Percentiles rank a stretch among this genome's conserved stretches.
phyloP scores from a whole-genome alignment of 2,113 vertebrate species.

The Fulmarus glacialis region DNA sequence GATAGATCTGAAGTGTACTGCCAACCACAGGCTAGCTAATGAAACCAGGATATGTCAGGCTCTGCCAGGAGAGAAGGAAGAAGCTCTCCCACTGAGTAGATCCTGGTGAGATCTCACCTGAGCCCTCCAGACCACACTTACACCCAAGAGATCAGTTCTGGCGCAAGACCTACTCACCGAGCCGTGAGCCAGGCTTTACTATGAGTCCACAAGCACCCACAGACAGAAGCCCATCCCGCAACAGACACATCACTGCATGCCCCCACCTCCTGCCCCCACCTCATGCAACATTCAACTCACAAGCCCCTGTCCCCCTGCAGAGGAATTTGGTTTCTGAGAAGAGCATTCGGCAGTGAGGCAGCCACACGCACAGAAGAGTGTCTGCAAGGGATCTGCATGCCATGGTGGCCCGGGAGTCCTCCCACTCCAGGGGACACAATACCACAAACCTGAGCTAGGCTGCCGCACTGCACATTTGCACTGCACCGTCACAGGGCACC shows the following conservation, averaged over 20 bases:
- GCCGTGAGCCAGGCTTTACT: background rate
- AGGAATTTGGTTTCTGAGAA: background rate
- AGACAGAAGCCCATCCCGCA: background rate
- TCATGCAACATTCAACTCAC: fast-evolving
- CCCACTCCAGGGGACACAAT: fast-evolving
- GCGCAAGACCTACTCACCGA: background rate
- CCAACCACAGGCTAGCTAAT: too few relatives aligned
- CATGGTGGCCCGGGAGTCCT: fast-evolving
- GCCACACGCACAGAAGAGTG: background rate
- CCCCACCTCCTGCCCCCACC: background rate
- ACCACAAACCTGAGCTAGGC: background rate
- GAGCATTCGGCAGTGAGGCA: background rate
- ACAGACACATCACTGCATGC: background rate
- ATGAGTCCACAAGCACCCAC: background rate
- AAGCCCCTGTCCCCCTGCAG: fast-evolving
- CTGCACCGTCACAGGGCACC: fast-evolving
- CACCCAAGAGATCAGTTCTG: background rate
- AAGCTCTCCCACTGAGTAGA: background rate
- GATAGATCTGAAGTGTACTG: background rate
- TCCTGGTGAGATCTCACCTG: background rate
- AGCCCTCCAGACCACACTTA: background rate
- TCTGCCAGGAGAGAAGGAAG: background rate
- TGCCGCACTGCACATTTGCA: background rate
- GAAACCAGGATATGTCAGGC: background rate
- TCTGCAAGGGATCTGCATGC: background rate